phyloP scores from a whole-genome alignment of 1,140 invertebrate species.

The Zaprionus davidi region DNA sequence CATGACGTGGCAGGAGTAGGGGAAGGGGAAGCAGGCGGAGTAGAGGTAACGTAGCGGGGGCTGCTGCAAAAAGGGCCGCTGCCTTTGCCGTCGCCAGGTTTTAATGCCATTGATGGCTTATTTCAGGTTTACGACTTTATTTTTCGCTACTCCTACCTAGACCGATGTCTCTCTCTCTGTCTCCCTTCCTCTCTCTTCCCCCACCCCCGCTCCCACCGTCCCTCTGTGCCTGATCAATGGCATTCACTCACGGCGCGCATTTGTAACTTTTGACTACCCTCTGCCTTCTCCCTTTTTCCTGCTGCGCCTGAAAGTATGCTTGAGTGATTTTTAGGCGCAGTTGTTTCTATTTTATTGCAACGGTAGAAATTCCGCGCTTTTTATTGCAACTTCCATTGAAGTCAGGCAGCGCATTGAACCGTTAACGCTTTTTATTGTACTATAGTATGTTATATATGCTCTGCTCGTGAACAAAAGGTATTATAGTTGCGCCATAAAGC shows the following conservation, averaged over 20 bases:
- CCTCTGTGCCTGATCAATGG: conserved; percentile 34
- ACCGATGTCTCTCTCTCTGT: conserved; percentile 49
- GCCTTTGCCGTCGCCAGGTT: conserved; percentile 50
- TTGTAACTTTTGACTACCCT: conserved; percentile 75
- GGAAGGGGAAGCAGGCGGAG: not conserved
- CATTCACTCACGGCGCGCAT: conserved; percentile 72
- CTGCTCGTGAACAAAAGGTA: conserved; percentile 27
- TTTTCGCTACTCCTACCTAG: conserved; percentile 79
- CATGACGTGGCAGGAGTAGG: conserved; percentile 35
- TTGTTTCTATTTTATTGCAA: conserved; percentile 81
- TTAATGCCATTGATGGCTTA: conserved; percentile 83
- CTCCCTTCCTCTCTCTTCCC: not conserved
- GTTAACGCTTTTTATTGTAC: conserved; percentile 56
- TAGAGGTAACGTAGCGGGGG: conserved; percentile 11
- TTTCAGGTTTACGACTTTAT: conserved; percentile 83
- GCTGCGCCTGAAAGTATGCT: conserved; percentile 54
- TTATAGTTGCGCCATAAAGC: conserved; percentile 41
- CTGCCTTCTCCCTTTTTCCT: not conserved
- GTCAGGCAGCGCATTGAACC: conserved; percentile 71
- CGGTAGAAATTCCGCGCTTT: conserved; percentile 70
- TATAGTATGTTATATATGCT: conserved; percentile 34
- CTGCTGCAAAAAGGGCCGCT: conserved; percentile 61
- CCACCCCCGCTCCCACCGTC: not conserved
- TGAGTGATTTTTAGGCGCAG: conserved; percentile 81
- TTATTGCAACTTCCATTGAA: conserved; percentile 79